Evolutionary conservation across 2,888 invertebrate species (phyloP).

Genomic region (Euplagia quadripunctaria): DNA sequence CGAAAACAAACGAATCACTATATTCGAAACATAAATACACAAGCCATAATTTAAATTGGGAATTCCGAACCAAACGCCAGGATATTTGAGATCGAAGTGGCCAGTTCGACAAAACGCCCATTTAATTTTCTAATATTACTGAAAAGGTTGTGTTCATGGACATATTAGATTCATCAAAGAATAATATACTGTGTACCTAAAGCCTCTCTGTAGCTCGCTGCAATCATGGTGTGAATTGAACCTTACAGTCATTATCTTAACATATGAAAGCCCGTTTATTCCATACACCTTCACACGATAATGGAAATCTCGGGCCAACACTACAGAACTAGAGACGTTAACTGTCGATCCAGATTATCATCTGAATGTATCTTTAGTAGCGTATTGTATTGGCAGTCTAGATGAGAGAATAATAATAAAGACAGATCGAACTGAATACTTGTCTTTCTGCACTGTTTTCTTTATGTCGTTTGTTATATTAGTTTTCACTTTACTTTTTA

Average conservation of each 20-base stretch:
- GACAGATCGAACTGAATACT: neutral
- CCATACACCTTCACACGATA: slow-evolving; percentile 1
- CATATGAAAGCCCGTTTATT: slow-evolving; percentile 9
- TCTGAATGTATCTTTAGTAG: slow-evolving; percentile 18
- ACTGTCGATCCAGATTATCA: slow-evolving; percentile 15
- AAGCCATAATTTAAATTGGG: too few species aligned
- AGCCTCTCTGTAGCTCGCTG: neutral
- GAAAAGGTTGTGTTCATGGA: too few species aligned
- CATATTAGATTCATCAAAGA: too few species aligned
- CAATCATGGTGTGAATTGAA: neutral
- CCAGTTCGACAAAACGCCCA: too few species aligned
- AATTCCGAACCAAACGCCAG: too few species aligned
- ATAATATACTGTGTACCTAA: too few species aligned
- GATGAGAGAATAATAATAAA: neutral
- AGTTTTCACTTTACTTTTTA: neutral
- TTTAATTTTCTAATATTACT: too few species aligned
- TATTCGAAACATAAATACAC: too few species aligned
- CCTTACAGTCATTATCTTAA: neutral
- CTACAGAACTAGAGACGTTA: slow-evolving; percentile 7
- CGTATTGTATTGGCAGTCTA: neutral
- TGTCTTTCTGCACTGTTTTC: neutral
- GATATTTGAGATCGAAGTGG: too few species aligned
- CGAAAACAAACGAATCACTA: too few species aligned
- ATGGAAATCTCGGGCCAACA: slow-evolving; percentile 4
- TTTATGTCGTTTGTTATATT: neutral